Evolutionary conservation across 2,888 invertebrate genomes (phyloP).

Genomic region (Lasioglossum villosulum): DNA sequence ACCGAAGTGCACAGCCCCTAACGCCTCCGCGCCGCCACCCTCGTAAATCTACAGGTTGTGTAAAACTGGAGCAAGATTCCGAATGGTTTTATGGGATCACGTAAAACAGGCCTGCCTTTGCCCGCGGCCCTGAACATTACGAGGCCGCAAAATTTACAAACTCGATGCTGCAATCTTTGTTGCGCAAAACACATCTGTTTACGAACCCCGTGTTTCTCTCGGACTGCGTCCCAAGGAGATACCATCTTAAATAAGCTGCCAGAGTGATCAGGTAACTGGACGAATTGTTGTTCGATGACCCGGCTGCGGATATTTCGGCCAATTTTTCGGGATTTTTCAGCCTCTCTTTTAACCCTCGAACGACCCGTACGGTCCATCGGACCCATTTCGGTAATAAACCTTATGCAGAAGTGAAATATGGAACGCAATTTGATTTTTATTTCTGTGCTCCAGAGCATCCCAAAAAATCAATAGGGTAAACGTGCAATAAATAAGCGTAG

Average conservation of each 20-base stretch:
- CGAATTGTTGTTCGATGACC: background rate
- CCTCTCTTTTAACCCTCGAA: background rate
- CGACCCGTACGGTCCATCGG: background rate
- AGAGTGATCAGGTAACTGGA: background rate
- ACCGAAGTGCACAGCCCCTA: constrained; percentile 15
- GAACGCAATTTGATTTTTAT: background rate
- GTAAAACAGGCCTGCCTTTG: constrained; percentile 35
- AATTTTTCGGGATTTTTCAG: background rate
- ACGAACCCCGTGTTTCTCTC: background rate
- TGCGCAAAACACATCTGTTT: background rate
- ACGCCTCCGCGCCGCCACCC: constrained; percentile 19
- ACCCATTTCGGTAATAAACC: background rate
- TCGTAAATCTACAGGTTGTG: constrained; percentile 77
- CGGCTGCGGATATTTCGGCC: background rate
- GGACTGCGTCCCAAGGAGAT: background rate
- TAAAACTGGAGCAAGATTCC: constrained; percentile 78
- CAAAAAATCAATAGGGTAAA: background rate
- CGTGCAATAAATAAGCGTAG: background rate
- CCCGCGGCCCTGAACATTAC: constrained; percentile 57
- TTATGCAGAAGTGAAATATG: background rate
- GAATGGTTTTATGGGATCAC: constrained; percentile 71
- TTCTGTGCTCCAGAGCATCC: background rate
- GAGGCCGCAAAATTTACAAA: constrained; percentile 52
- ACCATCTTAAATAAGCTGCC: background rate
- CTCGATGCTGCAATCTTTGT: background rate